Conservation (phyloP, 2,888 invertebrate species). For the Carabus problematicus region DNA sequence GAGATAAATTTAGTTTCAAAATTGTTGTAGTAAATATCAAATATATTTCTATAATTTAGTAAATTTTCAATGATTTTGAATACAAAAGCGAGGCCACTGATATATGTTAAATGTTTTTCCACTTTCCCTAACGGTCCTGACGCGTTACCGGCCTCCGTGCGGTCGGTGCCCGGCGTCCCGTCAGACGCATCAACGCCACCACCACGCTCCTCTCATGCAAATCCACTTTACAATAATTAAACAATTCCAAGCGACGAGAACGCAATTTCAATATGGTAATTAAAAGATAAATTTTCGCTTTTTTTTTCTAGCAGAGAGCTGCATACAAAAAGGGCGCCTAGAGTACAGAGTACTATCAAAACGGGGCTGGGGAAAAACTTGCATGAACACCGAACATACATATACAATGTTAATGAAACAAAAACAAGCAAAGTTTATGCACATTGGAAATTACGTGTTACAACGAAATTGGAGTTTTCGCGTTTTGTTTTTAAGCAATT, state of each 20-base stretch:
- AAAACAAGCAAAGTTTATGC: constrained; percentile 41
- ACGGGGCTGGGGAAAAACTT: constrained; percentile 10
- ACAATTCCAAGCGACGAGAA: constrained; percentile 43
- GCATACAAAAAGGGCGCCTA: not conserved
- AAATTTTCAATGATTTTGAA: no score
- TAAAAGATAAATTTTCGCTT: constrained; percentile 42
- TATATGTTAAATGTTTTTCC: no score
- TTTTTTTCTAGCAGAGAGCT: constrained; percentile 15
- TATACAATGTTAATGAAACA: constrained; percentile 43
- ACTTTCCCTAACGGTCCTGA: no score
- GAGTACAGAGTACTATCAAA: not conserved
- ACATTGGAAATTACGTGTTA: constrained; percentile 43
- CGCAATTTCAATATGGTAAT: constrained; percentile 44
- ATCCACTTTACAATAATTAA: constrained; percentile 44
- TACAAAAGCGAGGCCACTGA: no score
- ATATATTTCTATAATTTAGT: no score
- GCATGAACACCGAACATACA: constrained; percentile 40
- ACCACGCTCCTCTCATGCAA: constrained; percentile 35
- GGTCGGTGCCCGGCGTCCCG: no score
- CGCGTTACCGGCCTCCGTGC: no score
- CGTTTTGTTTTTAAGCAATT: constrained; percentile 42
- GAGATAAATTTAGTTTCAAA: no score
- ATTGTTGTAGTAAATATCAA: no score
- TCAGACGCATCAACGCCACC: constrained; percentile 6
- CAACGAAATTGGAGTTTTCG: constrained; percentile 40